phyloP scores from a whole-genome alignment of 35 echinoderm and acorn worm genomes.

The Holothuria glaberrima region DNA sequence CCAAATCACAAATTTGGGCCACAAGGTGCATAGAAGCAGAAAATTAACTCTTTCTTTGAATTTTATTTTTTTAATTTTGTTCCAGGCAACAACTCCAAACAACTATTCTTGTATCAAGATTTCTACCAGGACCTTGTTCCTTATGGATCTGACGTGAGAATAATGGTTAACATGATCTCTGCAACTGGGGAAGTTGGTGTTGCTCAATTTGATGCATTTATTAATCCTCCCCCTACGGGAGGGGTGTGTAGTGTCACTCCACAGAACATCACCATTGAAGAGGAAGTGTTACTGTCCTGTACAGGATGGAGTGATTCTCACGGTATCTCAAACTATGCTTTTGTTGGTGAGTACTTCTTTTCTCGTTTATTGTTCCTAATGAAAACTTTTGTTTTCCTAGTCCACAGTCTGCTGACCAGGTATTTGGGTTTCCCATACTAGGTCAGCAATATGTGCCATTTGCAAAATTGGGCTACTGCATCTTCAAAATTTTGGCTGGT shows the following conservation, averaged over 20 bases:
- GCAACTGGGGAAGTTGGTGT: conserved; percentile 2
- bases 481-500: no score
- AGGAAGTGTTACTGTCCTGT: conserved; percentile 15
- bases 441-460: no score
- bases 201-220: background rate
- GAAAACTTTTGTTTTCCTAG: no score
- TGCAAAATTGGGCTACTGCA: no score
- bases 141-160: background rate
- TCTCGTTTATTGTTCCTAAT: background rate
- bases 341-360: conserved; percentile 24
- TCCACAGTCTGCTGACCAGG: no score
- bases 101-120: conserved; percentile 13
- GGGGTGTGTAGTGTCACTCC: conserved; percentile 17
- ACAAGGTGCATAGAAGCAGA: background rate
- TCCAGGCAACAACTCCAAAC: background rate
- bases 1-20: no score
- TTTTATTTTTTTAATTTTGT: background rate
- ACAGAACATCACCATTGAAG: conserved; percentile 9
- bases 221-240: conserved; percentile 21
- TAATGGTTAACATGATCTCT: background rate
- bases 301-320: conserved; percentile 11
- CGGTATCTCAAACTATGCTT: conserved; percentile 13
- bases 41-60: background rate
- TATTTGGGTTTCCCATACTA: no score
- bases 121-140: conserved; percentile 30